Evolutionary conservation across 2,797 vertebrate genomes (phyloP).

Genomic region (Acanthurus lineatus): DNA sequence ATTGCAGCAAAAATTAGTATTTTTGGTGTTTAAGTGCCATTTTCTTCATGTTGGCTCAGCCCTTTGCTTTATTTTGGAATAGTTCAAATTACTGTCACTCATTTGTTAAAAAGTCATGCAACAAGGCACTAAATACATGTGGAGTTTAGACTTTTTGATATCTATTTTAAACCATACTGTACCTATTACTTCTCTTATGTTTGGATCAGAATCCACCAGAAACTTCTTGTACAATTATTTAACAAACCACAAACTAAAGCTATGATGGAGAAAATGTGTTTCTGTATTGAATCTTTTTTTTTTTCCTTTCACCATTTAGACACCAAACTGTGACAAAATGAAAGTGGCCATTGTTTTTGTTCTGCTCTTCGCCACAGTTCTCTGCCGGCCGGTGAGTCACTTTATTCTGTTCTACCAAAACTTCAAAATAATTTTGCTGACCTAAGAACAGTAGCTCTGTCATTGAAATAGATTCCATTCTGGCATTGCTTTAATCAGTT

Average conservation of each 20-base stretch:
- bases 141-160: background rate
- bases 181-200: conserved; percentile 41
- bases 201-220: conserved; percentile 8
- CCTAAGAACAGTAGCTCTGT: background rate
- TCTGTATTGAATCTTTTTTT: conserved; percentile 21
- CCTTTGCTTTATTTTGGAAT: background rate
- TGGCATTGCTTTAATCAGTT: background rate
- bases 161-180: background rate
- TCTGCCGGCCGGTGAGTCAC: conserved; percentile 83
- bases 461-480: too few species aligned
- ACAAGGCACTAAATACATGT: background rate
- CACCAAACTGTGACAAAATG: conserved; percentile 77
- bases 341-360: conserved; percentile 83
- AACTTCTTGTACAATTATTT: conserved; percentile 15
- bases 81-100: background rate
- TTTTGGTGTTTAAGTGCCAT: background rate
- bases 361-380: conserved; percentile 83
- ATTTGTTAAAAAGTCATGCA: too few species aligned
- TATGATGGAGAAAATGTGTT: conserved; percentile 58
- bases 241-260: conserved; percentile 29
- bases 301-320: conserved; percentile 37
- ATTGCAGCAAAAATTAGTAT: too few species aligned
- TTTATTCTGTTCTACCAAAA: conserved; percentile 1
- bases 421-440: background rate
- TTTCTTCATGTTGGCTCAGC: background rate